Percentiles rank a stretch among this genome's conserved stretches.
phyloP scores from a whole-genome alignment of 1,140 invertebrate species.

The Oedothorax gibbosus region DNA sequence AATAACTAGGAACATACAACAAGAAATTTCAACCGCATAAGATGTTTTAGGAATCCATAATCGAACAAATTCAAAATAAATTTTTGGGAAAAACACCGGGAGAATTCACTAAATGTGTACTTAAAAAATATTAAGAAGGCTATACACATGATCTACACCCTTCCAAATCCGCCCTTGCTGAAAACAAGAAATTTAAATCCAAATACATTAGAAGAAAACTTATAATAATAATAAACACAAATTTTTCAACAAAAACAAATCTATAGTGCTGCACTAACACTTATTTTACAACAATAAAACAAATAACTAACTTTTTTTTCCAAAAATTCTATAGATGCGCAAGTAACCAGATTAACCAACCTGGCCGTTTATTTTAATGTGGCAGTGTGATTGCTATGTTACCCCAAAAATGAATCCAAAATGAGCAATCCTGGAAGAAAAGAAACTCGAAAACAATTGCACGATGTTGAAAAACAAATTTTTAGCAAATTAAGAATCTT shows the following conservation, averaged over 20 bases:
- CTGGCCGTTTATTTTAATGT: constrained; percentile 48
- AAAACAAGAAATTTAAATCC: constrained; percentile 31
- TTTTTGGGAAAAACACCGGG: constrained; percentile 26
- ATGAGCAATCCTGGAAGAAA: constrained; percentile 21
- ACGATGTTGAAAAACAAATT: too few relatives aligned
- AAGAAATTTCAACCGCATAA: not conserved
- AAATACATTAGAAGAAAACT: not conserved
- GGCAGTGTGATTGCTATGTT: constrained; percentile 60
- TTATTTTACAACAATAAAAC: constrained; percentile 61
- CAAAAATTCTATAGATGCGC: constrained; percentile 53
- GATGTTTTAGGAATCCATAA: not conserved
- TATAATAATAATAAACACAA: constrained; percentile 18
- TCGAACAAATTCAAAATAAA: not conserved
- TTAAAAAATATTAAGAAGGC: not conserved
- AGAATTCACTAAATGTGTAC: constrained; percentile 11
- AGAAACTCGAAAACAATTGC: constrained; percentile 22
- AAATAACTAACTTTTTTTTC: constrained; percentile 53
- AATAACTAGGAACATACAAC: constrained; percentile 25
- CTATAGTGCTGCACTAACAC: constrained; percentile 60
- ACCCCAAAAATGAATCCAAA: constrained; percentile 49
- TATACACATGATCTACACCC: constrained; percentile 3
- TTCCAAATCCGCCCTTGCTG: constrained; percentile 49
- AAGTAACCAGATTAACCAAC: constrained; percentile 17
- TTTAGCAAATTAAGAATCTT: too few relatives aligned
- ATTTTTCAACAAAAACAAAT: constrained; percentile 50